Evolutionary conservation across 2,113 vertebrate species (phyloP).

Genomic region (Callionymus lyra): DNA sequence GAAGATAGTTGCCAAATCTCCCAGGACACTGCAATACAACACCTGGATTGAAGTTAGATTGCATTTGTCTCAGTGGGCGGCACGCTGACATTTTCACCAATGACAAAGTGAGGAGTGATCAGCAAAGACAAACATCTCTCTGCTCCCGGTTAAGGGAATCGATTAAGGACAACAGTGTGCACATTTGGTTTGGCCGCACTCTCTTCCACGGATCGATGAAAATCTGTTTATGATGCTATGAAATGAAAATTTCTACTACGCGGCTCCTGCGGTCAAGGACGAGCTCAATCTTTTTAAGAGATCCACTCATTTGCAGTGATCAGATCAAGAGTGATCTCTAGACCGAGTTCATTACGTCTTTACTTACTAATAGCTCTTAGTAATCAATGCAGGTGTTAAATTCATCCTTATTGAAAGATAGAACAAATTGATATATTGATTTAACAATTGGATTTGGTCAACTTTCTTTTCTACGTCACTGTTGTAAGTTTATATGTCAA

Average conservation of each 20-base stretch:
- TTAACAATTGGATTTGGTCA: too few relatives aligned
- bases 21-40: slow-evolving; percentile 4
- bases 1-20: neutral
- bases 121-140: slow-evolving; percentile 17
- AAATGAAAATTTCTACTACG: slow-evolving; percentile 25
- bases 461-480: too few relatives aligned
- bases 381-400: too few relatives aligned
- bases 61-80: slow-evolving; percentile 10
- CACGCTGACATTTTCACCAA: slow-evolving; percentile 4
- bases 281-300: slow-evolving; percentile 16
- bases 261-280: slow-evolving; percentile 33
- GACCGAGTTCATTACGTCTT: too few relatives aligned
- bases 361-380: neutral
- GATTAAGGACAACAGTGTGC: slow-evolving; percentile 31
- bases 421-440: too few relatives aligned
- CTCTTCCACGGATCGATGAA: slow-evolving; percentile 35
- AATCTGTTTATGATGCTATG: slow-evolving; percentile 47
- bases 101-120: slow-evolving; percentile 24
- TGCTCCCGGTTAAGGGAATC: slow-evolving; percentile 18
- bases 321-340: slow-evolving; percentile 8
- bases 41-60: slow-evolving; percentile 12
- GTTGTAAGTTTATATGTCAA: too few relatives aligned
- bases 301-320: slow-evolving; percentile 23
- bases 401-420: too few relatives aligned
- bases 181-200: slow-evolving; percentile 24